A percentile compares a stretch with the other conserved stretches of the same genome.
phyloP scores from a whole-genome alignment of 1,140 invertebrate genomes.

The Drosophila bocki region DNA sequence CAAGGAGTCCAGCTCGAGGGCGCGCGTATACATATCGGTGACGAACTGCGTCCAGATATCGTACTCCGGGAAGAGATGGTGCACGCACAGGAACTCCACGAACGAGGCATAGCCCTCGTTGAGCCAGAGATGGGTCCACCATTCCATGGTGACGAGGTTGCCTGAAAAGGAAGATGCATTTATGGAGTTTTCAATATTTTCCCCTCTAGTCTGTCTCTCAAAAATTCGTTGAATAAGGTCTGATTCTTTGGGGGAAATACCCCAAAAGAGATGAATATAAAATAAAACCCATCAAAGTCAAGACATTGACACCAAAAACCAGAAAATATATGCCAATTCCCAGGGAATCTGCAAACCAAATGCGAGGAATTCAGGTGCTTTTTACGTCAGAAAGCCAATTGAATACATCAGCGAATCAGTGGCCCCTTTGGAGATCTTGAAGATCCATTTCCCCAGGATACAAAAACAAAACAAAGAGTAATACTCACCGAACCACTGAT shows the following conservation, averaged over 20 bases:
- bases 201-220: too few relatives aligned
- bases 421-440: not conserved
- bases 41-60: slow-evolving; percentile 97
- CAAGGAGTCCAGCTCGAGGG: slow-evolving; percentile 94
- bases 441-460: too few relatives aligned
- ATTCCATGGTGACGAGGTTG: slow-evolving; percentile 95
- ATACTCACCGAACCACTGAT: slow-evolving; percentile 93
- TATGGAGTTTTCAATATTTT: not conserved
- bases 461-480: not conserved
- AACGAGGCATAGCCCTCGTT: slow-evolving; percentile 98
- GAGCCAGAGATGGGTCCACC: slow-evolving; percentile 94
- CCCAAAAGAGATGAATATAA: not conserved
- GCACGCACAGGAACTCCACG: slow-evolving; percentile 94
- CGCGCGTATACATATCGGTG: slow-evolving; percentile 92
- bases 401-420: slow-evolving; percentile 5
- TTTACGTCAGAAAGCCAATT: slow-evolving; percentile 5
- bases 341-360: slow-evolving; percentile 26
- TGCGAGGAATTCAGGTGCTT: slow-evolving; percentile 14
- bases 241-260: not conserved
- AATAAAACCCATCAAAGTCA: not conserved
- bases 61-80: slow-evolving; percentile 95
- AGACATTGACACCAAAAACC: slow-evolving; percentile 18
- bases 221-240: too few relatives aligned
- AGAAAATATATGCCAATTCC: not conserved
- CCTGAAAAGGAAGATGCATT: slow-evolving; percentile 31